A percentile compares a stretch with the other conserved stretches of the same genome.
Evolutionary conservation across 2,888 invertebrate genomes (phyloP).

Genomic region (Drosophila borborema): DNA sequence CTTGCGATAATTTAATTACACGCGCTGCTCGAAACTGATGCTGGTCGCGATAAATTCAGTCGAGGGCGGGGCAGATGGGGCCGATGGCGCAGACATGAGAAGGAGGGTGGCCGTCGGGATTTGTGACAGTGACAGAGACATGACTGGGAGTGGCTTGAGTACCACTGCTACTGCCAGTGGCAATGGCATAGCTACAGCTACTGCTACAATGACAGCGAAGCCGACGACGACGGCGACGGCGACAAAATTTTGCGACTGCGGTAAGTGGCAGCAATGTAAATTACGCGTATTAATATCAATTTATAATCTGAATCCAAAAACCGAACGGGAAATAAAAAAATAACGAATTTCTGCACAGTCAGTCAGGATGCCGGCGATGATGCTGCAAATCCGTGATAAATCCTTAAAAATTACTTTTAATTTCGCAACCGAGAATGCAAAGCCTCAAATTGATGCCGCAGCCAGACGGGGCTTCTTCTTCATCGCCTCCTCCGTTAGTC

Average conservation of each 20-base stretch:
- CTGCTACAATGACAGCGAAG: background rate
- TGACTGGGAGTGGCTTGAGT: slow-evolving; percentile 27
- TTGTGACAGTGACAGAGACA: slow-evolving; percentile 30
- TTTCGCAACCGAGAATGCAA: slow-evolving; percentile 60
- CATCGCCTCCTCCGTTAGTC: background rate
- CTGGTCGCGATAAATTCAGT: slow-evolving; percentile 26
- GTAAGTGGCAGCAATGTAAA: slow-evolving; percentile 68
- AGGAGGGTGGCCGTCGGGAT: background rate
- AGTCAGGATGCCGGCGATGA: slow-evolving; percentile 59
- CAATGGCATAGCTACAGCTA: background rate
- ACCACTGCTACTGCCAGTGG: slow-evolving; percentile 15
- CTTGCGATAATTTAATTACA: slow-evolving; percentile 70
- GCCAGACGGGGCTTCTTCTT: slow-evolving; percentile 16
- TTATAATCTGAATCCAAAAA: slow-evolving; percentile 68
- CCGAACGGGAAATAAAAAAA: slow-evolving; percentile 33
- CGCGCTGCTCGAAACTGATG: slow-evolving; percentile 56
- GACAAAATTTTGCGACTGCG: slow-evolving; percentile 21
- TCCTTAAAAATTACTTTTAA: slow-evolving; percentile 76
- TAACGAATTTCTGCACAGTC: slow-evolving; percentile 42
- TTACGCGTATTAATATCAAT: slow-evolving; percentile 73
- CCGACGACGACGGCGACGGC: background rate
- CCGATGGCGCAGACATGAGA: background rate
- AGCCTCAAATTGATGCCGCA: slow-evolving; percentile 62
- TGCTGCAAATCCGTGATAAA: slow-evolving; percentile 72
- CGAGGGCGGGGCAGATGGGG: background rate